These are phyloP conservation scores for Danaus chrysippus DNA, from an alignment of 2,888 invertebrate species.

Conservation along the genomic window DNA sequence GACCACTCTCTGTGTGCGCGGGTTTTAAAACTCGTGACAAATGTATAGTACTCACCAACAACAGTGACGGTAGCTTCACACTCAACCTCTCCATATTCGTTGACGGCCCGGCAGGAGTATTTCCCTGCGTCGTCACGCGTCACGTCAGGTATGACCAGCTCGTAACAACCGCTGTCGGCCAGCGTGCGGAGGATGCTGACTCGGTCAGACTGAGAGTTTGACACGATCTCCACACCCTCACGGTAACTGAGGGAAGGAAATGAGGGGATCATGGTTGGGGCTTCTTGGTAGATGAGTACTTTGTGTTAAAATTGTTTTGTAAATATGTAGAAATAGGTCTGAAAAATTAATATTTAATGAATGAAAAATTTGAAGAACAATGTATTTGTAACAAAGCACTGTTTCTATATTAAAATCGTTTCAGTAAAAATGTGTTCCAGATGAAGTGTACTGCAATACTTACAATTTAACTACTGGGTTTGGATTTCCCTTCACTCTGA, in stretches of 20 bases:
- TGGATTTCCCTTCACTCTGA: slow-evolving; percentile 92
- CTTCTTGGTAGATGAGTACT: too few species aligned
- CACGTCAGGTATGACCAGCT: slow-evolving; percentile 91
- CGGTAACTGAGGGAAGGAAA: slow-evolving; percentile 82
- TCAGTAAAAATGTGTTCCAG: too few species aligned
- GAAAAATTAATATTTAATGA: too few species aligned
- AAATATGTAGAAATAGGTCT: too few species aligned
- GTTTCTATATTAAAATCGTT: too few species aligned
- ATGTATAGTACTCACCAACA: slow-evolving; percentile 77
- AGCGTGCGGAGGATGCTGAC: slow-evolving; percentile 86
- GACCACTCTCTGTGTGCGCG: too few species aligned
- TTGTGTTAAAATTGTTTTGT: too few species aligned
- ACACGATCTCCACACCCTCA: slow-evolving; percentile 85
- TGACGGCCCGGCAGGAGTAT: slow-evolving; percentile 91
- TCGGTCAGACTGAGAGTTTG: slow-evolving; percentile 82
- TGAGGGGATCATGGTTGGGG: too few species aligned
- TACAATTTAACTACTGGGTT: slow-evolving; percentile 95
- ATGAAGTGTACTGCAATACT: slow-evolving; percentile 57
- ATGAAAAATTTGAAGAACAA: too few species aligned
- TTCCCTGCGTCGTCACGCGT: slow-evolving; percentile 86
- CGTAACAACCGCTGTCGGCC: slow-evolving; percentile 91
- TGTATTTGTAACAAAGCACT: too few species aligned
- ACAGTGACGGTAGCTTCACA: slow-evolving; percentile 89
- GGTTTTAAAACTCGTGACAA: not conserved
- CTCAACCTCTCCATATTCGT: slow-evolving; percentile 87